Conservation (phyloP, 2,888 invertebrate species). For the Meiosimyza decipiens region DNA sequence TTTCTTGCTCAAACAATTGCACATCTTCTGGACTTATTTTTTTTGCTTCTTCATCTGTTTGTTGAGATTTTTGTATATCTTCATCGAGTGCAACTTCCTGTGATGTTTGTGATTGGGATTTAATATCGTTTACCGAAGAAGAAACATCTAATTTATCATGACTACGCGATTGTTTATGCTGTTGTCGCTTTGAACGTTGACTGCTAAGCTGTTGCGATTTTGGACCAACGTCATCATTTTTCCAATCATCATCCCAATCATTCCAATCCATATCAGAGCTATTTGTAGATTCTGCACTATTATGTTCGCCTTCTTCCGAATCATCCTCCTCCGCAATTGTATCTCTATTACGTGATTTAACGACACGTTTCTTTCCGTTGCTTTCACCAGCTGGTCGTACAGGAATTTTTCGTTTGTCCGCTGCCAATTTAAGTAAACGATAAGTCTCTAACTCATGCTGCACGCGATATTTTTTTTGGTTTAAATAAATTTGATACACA, state of each 20-base stretch:
- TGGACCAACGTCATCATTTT: constrained; percentile 23
- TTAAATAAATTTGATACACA: constrained; percentile 88
- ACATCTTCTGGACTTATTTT: constrained; percentile 86
- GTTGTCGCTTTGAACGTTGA: constrained; percentile 31
- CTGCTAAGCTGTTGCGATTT: constrained; percentile 43
- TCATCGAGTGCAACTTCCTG: constrained; percentile 62
- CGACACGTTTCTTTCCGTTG: constrained; percentile 43
- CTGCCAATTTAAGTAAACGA: constrained; percentile 79
- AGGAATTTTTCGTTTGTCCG: constrained; percentile 60
- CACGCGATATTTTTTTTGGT: constrained; percentile 87
- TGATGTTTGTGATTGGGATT: constrained; percentile 39
- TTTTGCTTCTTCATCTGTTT: constrained; percentile 56
- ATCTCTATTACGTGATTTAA: constrained; percentile 49
- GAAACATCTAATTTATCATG: neutral
- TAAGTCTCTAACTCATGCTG: constrained; percentile 87
- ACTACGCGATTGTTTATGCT: neutral
- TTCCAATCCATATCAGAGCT: constrained; percentile 46
- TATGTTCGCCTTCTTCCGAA: constrained; percentile 26
- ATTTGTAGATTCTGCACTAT: constrained; percentile 32
- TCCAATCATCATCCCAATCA: constrained; percentile 45
- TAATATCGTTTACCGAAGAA: constrained; percentile 15
- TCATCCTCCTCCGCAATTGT: constrained; percentile 39
- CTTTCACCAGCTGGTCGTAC: constrained; percentile 57
- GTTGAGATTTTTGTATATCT: constrained; percentile 60
- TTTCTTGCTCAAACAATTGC: constrained; percentile 94